Conservation (phyloP, 1,140 invertebrate genomes). For the Drosophila neocordata region DNA sequence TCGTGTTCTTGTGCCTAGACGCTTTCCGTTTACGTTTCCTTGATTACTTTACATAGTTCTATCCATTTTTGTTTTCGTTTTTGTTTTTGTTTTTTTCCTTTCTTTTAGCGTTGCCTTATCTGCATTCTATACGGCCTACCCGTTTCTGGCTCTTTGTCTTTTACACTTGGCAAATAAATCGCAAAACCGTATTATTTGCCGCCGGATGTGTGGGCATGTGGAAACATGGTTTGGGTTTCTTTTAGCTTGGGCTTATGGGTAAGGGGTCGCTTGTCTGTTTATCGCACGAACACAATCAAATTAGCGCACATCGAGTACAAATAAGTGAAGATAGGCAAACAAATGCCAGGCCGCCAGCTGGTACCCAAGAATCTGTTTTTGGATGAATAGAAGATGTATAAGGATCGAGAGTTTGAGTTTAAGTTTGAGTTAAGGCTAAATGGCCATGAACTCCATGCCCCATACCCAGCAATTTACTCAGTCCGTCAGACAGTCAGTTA, state of each 20-base stretch:
- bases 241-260: no score
- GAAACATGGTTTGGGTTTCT: conserved; percentile 23
- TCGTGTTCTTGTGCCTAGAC: conserved; percentile 79
- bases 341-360: conserved; percentile 49
- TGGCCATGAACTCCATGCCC: neutral
- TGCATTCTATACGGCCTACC: conserved; percentile 41
- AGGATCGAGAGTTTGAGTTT: neutral
- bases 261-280: conserved; percentile 51
- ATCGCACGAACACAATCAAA: conserved; percentile 80
- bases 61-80: no score
- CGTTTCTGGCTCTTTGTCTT: conserved; percentile 58
- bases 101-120: conserved; percentile 40
- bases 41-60: conserved; percentile 82
- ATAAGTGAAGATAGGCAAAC: conserved; percentile 69
- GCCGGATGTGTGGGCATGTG: conserved; percentile 70
- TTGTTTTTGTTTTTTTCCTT: conserved; percentile 2
- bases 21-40: conserved; percentile 82
- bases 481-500: conserved; percentile 5
- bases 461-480: conserved; percentile 16
- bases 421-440: neutral
- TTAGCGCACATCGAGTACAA: conserved; percentile 80
- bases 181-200: conserved; percentile 79
- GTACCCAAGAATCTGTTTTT: conserved; percentile 23
- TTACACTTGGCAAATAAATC: conserved; percentile 74
- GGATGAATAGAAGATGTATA: neutral